Conservation (phyloP, 2,888 invertebrate species). For the Tachina fera region DNA sequence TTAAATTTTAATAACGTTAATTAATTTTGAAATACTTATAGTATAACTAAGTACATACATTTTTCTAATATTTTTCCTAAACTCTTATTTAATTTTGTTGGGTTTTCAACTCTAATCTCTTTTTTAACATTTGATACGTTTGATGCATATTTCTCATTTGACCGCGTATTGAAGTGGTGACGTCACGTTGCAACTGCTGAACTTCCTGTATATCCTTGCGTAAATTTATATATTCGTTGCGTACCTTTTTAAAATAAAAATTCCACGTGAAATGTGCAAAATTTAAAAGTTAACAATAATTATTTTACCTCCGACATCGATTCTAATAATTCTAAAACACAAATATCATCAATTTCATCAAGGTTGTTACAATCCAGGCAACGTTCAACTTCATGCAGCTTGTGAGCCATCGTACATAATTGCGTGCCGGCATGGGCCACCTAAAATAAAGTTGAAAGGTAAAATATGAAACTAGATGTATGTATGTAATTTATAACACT, state of each 20-base stretch:
- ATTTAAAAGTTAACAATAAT: neutral
- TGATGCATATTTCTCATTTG: constrained; percentile 88
- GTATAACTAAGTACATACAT: neutral
- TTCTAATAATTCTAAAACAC: constrained; percentile 89
- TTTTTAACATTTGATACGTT: constrained; percentile 88
- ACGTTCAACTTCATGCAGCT: constrained; percentile 89
- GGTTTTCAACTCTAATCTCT: constrained; percentile 85
- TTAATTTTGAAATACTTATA: no score
- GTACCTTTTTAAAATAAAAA: constrained; percentile 84
- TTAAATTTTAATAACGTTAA: no score
- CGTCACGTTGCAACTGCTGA: constrained; percentile 90
- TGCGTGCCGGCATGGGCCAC: constrained; percentile 89
- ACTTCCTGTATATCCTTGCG: constrained; percentile 91
- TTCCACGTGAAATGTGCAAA: neutral
- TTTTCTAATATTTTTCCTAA: neutral
- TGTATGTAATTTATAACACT: neutral
- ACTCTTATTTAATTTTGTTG: constrained; percentile 71
- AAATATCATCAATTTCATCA: constrained; percentile 84
- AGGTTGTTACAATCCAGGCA: constrained; percentile 77
- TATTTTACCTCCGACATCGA: constrained; percentile 89
- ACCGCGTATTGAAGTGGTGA: constrained; percentile 88
- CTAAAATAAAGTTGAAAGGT: constrained; percentile 81
- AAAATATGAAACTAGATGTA: neutral
- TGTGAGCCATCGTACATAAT: constrained; percentile 89
- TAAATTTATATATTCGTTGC: constrained; percentile 90